Percentiles rank a stretch among this genome's conserved stretches.
Evolutionary conservation across 2,888 invertebrate species (phyloP).

Genomic region (Catocala sponsa): DNA sequence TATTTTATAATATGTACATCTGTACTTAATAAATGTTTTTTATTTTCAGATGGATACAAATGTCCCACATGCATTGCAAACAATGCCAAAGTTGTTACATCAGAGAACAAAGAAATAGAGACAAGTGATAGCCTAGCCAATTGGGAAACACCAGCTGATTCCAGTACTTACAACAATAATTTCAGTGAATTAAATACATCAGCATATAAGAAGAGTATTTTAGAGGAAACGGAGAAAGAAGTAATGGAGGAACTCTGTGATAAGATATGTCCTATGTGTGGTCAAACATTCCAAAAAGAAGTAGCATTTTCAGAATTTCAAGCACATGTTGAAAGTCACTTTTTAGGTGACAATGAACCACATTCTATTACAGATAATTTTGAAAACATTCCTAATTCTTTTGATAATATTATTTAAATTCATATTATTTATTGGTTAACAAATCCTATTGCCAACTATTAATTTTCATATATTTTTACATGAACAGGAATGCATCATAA

Average conservation of each 20-base stretch:
- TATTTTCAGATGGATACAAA: constrained; percentile 79
- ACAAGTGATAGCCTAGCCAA: constrained; percentile 82
- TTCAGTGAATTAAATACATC: constrained; percentile 72
- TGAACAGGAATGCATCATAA: no score
- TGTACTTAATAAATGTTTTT: background rate
- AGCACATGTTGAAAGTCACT: constrained; percentile 93
- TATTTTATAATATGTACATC: background rate
- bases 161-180: constrained; percentile 75
- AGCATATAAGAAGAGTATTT: constrained; percentile 64
- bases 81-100: constrained; percentile 66
- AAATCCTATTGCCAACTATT: no score
- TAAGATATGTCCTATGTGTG: constrained; percentile 93
- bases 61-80: constrained; percentile 75
- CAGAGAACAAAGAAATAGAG: constrained; percentile 83
- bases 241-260: constrained; percentile 64
- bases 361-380: constrained; percentile 86
- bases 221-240: constrained; percentile 58
- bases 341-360: constrained; percentile 87
- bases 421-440: background rate
- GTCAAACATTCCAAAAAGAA: constrained; percentile 88
- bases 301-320: constrained; percentile 90
- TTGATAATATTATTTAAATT: constrained; percentile 69
- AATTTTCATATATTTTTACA: no score
- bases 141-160: constrained; percentile 82
- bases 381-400: constrained; percentile 81